These are phyloP conservation scores for Lepisosteus osseus DNA, from an alignment of 2,113 vertebrate species.

Conservation along the genomic window DNA sequence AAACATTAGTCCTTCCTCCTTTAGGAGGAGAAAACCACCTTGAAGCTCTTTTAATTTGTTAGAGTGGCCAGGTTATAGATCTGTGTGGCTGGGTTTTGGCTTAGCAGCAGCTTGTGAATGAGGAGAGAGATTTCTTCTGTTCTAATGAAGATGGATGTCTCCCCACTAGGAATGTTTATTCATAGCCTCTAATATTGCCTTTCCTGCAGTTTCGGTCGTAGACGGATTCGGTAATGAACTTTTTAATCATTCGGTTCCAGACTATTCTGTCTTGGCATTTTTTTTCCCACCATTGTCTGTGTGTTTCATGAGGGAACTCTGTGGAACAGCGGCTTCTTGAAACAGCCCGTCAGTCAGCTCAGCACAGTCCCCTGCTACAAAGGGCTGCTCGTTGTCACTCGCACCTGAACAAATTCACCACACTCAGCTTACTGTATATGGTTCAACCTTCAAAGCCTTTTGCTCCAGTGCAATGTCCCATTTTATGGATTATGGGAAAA, in stretches of 20 bases:
- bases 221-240: slow-evolving; percentile 41
- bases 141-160: slow-evolving; percentile 28
- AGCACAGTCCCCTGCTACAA: too few species aligned
- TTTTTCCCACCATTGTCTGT: slow-evolving; percentile 9
- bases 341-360: too few species aligned
- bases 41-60: slow-evolving; percentile 12
- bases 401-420: too few species aligned
- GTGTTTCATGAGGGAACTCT: not conserved
- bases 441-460: too few species aligned
- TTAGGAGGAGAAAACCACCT: too few species aligned
- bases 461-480: too few species aligned
- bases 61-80: not conserved
- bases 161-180: slow-evolving; percentile 23
- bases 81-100: not conserved
- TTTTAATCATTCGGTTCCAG: slow-evolving; percentile 25
- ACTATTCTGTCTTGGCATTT: slow-evolving; percentile 4
- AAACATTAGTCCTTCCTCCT: too few species aligned
- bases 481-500: too few species aligned
- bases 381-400: too few species aligned
- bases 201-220: slow-evolving; percentile 38
- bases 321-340: too few species aligned
- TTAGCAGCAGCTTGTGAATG: not conserved
- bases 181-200: slow-evolving; percentile 29
- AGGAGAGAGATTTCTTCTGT: not conserved
- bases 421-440: too few species aligned